A percentile compares a stretch with the other conserved stretches of the same genome.
These are phyloP conservation scores for Lordiphosa mommai DNA, from an alignment of 1,140 invertebrate genomes.

Conservation along the genomic window DNA sequence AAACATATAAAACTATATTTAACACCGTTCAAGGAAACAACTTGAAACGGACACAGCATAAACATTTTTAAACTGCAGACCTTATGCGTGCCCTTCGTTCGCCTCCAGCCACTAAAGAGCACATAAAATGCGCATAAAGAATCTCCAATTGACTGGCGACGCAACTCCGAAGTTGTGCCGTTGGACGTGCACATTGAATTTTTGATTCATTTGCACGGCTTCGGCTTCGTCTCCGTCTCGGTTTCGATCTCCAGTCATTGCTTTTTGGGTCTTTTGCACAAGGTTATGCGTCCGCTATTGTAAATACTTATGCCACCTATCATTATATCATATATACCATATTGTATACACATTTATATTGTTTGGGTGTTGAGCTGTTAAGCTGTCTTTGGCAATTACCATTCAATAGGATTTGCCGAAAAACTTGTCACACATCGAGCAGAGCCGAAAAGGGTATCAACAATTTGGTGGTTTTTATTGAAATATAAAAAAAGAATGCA, in stretches of 20 bases:
- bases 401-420: background rate
- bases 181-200: conserved; percentile 62
- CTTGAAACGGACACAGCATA: conserved; percentile 26
- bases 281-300: conserved; percentile 50
- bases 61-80: conserved; percentile 61
- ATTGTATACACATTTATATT: conserved; percentile 35
- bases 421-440: conserved; percentile 1
- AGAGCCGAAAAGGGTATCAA: background rate
- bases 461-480: background rate
- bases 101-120: conserved; percentile 30
- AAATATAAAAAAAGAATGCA: background rate
- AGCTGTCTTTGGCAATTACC: conserved; percentile 21
- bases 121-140: conserved; percentile 63
- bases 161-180: conserved; percentile 25
- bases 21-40: conserved; percentile 60
- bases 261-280: conserved; percentile 49
- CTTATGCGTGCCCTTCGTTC: conserved; percentile 50
- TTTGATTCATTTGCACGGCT: conserved; percentile 56
- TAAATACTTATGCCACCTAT: conserved; percentile 44
- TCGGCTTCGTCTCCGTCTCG: conserved; percentile 27
- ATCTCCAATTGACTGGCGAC: conserved; percentile 57
- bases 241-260: conserved; percentile 18
- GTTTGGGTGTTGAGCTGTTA: conserved; percentile 4
- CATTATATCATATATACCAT: conserved; percentile 48
- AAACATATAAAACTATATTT: conserved; percentile 37